A percentile compares a stretch with the other conserved stretches of the same genome.
phyloP scores from a whole-genome alignment of 2,113 vertebrate genomes.

The Onychostoma macrolepis region DNA sequence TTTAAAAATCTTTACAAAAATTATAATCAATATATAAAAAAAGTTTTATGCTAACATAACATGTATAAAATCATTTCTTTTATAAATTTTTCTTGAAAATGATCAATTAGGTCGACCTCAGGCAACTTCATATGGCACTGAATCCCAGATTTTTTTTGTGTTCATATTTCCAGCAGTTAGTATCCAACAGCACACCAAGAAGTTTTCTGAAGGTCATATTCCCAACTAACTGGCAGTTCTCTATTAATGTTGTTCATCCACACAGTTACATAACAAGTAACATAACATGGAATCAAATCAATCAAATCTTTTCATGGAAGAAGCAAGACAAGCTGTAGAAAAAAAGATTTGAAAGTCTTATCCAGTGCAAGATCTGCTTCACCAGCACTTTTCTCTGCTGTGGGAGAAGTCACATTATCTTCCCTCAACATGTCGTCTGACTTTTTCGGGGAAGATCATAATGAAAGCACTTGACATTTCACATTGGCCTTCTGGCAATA shows the following conservation, averaged over 20 bases:
- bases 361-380: constrained; percentile 39
- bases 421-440: constrained; percentile 43
- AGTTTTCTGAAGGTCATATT: neutral
- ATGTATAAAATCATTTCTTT: too few relatives aligned
- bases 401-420: constrained; percentile 33
- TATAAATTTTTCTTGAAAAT: neutral
- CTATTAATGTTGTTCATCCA: neutral
- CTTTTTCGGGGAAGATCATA: constrained; percentile 40
- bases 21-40: too few relatives aligned
- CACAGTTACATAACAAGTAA: neutral
- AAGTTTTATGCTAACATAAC: too few relatives aligned
- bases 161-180: neutral
- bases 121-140: neutral
- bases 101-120: neutral
- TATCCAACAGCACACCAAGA: neutral
- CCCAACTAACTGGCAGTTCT: neutral
- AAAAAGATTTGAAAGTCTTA: neutral
- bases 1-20: too few relatives aligned
- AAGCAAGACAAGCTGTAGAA: neutral
- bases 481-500: constrained; percentile 31
- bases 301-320: neutral
- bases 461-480: constrained; percentile 53
- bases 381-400: constrained; percentile 42
- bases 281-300: neutral
- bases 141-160: neutral